These are phyloP conservation scores for Caenorhabditis sp. DNA, from an alignment of 2,888 invertebrate genomes.

Conservation along the genomic window DNA sequence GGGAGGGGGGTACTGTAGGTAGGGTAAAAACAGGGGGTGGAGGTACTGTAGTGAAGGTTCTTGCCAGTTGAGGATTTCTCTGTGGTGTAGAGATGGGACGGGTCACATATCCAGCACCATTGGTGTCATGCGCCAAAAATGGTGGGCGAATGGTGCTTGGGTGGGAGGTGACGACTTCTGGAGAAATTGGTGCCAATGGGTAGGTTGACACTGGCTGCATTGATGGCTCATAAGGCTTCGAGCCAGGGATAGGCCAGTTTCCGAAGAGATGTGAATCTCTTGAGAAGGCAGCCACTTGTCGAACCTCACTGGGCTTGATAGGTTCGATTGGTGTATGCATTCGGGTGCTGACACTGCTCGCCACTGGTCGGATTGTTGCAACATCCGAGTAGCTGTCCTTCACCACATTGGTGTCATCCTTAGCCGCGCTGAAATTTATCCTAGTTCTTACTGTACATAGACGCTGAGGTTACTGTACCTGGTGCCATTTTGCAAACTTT, in stretches of 20 bases:
- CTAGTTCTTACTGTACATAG: too few relatives aligned
- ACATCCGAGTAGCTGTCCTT: slow-evolving; percentile 12
- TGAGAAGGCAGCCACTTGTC: slow-evolving; percentile 42
- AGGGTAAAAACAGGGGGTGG: slow-evolving; percentile 13
- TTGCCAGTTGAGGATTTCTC: slow-evolving; percentile 5
- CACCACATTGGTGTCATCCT: slow-evolving; percentile 10
- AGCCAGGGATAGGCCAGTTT: slow-evolving; percentile 60
- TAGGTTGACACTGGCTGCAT: slow-evolving; percentile 51
- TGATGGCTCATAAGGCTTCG: slow-evolving; percentile 46
- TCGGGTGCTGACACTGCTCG: slow-evolving; percentile 41
- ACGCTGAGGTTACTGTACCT: background rate
- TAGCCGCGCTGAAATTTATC: slow-evolving; percentile 17
- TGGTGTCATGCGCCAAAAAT: slow-evolving; percentile 8
- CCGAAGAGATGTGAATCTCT: slow-evolving; percentile 48
- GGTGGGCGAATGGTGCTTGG: background rate
- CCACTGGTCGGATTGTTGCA: slow-evolving; percentile 30
- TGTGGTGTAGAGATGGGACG: slow-evolving; percentile 29
- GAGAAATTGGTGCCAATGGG: slow-evolving; percentile 28
- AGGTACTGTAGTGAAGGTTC: slow-evolving; percentile 22
- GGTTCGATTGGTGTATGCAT: slow-evolving; percentile 24
- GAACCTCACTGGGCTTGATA: slow-evolving; percentile 33
- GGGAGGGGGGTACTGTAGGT: slow-evolving; percentile 28
- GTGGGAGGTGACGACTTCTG: slow-evolving; percentile 4
- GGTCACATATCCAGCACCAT: slow-evolving; percentile 18
- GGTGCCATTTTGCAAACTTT: background rate